Base-by-base conservation (phyloP, 2,797 vertebrate species). In the Kryptolebias ocellatus region DNA sequence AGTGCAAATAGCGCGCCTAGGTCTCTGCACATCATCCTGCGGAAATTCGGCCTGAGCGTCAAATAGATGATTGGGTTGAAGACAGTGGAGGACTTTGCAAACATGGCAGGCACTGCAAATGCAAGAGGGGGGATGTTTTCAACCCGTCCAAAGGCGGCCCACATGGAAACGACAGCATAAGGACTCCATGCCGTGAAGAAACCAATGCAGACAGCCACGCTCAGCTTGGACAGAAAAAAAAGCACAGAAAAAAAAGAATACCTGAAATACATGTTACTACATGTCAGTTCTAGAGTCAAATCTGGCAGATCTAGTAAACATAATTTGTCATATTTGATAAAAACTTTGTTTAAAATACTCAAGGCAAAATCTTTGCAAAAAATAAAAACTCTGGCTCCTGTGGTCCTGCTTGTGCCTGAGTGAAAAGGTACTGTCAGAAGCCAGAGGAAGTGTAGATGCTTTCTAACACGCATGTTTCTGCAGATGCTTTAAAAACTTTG, bases 171-270 rank as follows among this genome's bases (percentile, higher is more conserved):
- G 46, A 94, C 44, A 0, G 94, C 93, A 7, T 95, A 95, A 0
- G 94, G 94, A 67, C 91, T 95, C 92, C 94, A 95, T 2, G 94
- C 93, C 3, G 79, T 73, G 45, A 95, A 92, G 89, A 95, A 94
- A 42, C 94, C 90, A 42, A 91, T 84, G 80, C 93, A 94, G 60
- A 94, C 90, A 5, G 93, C 93, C 53, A 94, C 86, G 29, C 94
- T 95, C 31, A 94, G 70, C 94, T 95, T 68, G 18, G 7, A 72
- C n/a, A 56, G 34, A 68, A 24, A 72, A 50, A 63, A 16, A 75
- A 60, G 71, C 53, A 15, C 15, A 4, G 4, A 46, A 34, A 14
- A 15, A 45, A 60, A 47, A n/a, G 2, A 9, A 66, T 17, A 15
- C 74, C 29, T 82, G 16, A 45, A 18, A 47, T 45, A 34, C 39